Base-by-base conservation (phyloP, 2,113 vertebrate species). In the Fukomys damarensis region DNA sequence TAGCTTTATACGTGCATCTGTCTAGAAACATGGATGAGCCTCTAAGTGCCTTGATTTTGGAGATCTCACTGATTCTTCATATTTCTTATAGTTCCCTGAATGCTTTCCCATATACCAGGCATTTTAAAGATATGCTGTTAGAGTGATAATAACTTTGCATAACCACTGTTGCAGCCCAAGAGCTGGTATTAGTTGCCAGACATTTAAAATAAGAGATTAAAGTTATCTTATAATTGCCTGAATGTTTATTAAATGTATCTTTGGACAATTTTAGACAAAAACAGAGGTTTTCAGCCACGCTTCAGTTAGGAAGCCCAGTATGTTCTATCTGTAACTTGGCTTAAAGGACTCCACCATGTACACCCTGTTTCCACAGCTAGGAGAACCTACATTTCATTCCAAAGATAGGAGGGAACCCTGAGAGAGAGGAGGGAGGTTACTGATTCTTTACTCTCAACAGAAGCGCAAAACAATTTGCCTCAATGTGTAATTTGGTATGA, bases 141-240 rank as follows among this genome's bases (percentile, higher is more conserved):
- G 61, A 20, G 20, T 63, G 61, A 91, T 68, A 87, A 72, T 49
- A 93, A 93, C 41, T 80, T 84, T 1, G 1, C 17, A 41, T 22
- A 1, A 20, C 22, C 52, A 86, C 32, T 63, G 26, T 90, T 38
- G n/a, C 7, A 91, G 77, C 22, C 16, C 80, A 35, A 89, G 59
- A 86, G 79, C 28, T 89, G 38, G 3, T 5, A 76, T 38, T 85
- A 54, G 94, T n/a, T 68, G 22, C 22, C 19, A 89, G 56, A 2
- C 35, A 85, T 74, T 86, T 83, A 84, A 93, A 91, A 84, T 46
- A 77, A 38, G 38, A 89, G 13, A 61, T 85, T 91, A 49, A 86
- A 38, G 7, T 70, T 79, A 41, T 79, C 83, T 49, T 38, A 91
- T 35, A 86, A 46, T 68, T 70, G 43, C 83, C 46, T 65, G 56